These are phyloP conservation scores for Microhierax caerulescens DNA, from an alignment of 2,797 vertebrate species.

Conservation along the genomic window DNA sequence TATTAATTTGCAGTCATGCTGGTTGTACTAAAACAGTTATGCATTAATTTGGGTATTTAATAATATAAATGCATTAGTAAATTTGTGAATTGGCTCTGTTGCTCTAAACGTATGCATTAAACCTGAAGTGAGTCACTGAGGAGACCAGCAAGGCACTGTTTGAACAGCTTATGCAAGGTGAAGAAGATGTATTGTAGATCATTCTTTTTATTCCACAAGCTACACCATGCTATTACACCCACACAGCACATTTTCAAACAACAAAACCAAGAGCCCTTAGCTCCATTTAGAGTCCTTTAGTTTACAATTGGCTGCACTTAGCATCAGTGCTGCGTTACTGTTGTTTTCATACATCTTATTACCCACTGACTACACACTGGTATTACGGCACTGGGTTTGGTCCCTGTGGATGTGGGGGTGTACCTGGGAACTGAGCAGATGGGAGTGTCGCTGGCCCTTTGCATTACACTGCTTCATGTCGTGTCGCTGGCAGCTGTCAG, in stretches of 20 bases:
- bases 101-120: neutral
- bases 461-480: neutral
- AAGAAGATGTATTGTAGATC: neutral
- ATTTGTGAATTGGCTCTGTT: neutral
- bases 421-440: neutral
- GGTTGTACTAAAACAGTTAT: neutral
- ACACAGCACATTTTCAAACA: neutral
- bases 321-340: neutral
- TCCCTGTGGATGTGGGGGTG: rapidly evolving
- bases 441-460: neutral
- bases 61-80: neutral
- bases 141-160: neutral
- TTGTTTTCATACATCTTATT: neutral
- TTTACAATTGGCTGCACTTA: neutral
- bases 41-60: neutral
- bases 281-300: neutral
- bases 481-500: no score
- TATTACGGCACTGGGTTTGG: rapidly evolving
- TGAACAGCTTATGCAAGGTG: neutral
- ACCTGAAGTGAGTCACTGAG: neutral
- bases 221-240: neutral
- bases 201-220: neutral
- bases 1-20: rapidly evolving
- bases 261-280: neutral
- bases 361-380: rapidly evolving